Evolutionary conservation across 1,140 invertebrate genomes (phyloP).

Genomic region (Drosophila hydei): DNA sequence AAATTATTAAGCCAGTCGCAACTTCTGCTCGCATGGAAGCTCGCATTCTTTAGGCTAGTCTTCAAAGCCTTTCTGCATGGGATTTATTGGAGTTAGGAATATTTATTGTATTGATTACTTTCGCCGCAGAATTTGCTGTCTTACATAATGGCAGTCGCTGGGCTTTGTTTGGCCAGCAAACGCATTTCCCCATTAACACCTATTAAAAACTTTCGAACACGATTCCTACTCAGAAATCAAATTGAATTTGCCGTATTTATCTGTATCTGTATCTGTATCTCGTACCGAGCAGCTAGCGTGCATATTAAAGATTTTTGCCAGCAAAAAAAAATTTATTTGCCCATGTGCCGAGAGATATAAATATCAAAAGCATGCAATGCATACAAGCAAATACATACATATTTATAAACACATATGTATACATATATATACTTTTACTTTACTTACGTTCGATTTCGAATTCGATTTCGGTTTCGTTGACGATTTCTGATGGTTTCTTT

Average conservation of each 20-base stretch:
- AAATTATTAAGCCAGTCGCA: too few species aligned
- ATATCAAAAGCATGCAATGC: constrained; percentile 33
- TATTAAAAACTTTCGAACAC: constrained; percentile 33
- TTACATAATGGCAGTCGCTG: constrained; percentile 20
- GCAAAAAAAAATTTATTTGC: not conserved
- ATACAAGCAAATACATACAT: constrained; percentile 4
- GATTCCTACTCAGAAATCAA: constrained; percentile 26
- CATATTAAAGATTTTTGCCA: constrained; percentile 12
- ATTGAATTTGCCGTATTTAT: constrained; percentile 21
- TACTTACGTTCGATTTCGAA: not conserved
- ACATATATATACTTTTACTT: constrained; percentile 26
- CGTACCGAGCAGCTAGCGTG: constrained; percentile 18
- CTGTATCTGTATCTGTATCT: constrained; percentile 17
- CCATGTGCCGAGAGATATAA: constrained; percentile 20
- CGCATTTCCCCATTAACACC: constrained; percentile 39
- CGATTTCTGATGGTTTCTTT: constrained; percentile 28
- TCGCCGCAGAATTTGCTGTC: constrained; percentile 4
- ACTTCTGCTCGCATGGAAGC: too few species aligned
- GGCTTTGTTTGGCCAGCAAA: constrained; percentile 3
- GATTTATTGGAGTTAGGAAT: too few species aligned
- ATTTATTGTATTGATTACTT: constrained; percentile 1
- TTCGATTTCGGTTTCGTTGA: constrained; percentile 35
- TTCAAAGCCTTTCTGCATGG: too few species aligned
- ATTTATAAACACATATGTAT: not conserved
- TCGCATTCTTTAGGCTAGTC: too few species aligned